Base-by-base conservation (phyloP, 1,140 invertebrate genomes). In the Drosophila bipectinata region DNA sequence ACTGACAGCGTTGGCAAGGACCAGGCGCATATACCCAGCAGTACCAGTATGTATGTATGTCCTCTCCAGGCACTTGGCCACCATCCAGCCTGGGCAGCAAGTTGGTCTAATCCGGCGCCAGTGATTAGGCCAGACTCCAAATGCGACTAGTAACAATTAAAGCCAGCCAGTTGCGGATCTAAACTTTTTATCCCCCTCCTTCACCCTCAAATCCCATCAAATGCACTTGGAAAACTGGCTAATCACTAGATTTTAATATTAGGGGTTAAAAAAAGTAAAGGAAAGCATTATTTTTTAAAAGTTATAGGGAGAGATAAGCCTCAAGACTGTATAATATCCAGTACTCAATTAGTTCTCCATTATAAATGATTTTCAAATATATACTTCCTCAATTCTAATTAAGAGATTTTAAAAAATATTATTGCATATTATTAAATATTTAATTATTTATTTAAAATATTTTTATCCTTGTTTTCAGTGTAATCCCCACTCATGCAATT, bases 121-220 rank as follows among this genome's bases (percentile, higher is more conserved):
- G 82, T 88, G 83, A 88, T 87, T 87, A 87, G 66, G 83, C 79
- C 69, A 64, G 85, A 75, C 78, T 68, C 58, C 82, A 75, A 87
- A 78, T 80, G 81, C 72, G 77, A 71, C 57, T 73, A 54, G 61
- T 62, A 76, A 87, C 82, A 88, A 81, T 88, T 87, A 87, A 88
- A 88, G 80, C 71, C 78, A 87, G 82, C 78, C 51, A 76, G 41
- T 18, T 18, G 44, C 56, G 53, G 51, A 76, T 30, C 32, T 28
- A 9, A 74, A 81, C 60, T 77, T 68, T 59, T 21, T 30, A 10
- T 47, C 26, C 14, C 15, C 18, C 15, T 21, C 44, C 34, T 37
- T 4, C 34, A 10, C 3, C 9, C 32, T 32, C 32, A 15, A 44
- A 67, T 64, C 41, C 34, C 14, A 30, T 39, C 54, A 37, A 45